Base-by-base conservation (phyloP, 2,888 invertebrate genomes). In the Ectropis crepuscularia region DNA sequence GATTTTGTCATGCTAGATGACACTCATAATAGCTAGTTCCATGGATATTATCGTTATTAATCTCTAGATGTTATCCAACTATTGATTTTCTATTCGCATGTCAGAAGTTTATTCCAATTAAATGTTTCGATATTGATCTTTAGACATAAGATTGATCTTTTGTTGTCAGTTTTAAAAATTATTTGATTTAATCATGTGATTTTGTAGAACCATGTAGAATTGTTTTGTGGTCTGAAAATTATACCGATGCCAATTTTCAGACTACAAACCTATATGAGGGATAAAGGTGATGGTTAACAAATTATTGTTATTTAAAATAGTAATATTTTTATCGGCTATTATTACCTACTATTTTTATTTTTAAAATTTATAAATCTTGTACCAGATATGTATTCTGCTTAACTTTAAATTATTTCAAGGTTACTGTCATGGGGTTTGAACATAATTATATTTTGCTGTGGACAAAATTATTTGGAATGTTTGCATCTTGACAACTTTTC, bases 401-500 rank as follows among this genome's bases (percentile, higher is more conserved):
- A 42, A 53, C 16, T 28, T 28, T n/a, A 4, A 57, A 39, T 53
- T 70, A 75, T 81, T 85, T 83, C 80, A 82, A 74, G 80, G 77
- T 67, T 79, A 77, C 86, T 92, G 92, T 91, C 75, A 92, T 92
- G 92, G 92, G 92, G 92, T 92, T 92, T 92, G 92, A 92, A 88
- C 82, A 85, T 88, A 28, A 41, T 55, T 47, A 89, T 89, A 83
- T 85, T 84, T 91, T 88, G 83, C 85, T 81, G 85, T 82, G 79
- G 79, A 81, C 68, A 73, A 81, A 81, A 81, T 88, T 80, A 82
- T 87, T 88, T 88, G 88, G 92, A 91, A 92, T 91, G 91, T 91
- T 89, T 91, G 92, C 92, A 92, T 92, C 92, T 92, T 92, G 92
- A 92, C 92, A 91, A 91, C 91, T 92, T 90, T 89, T 88, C 85